Evolutionary conservation across 2,797 vertebrate species (phyloP), one percentile per base, ranked within the genome.

Genomic region (Intellagama lesueurii): DNA sequence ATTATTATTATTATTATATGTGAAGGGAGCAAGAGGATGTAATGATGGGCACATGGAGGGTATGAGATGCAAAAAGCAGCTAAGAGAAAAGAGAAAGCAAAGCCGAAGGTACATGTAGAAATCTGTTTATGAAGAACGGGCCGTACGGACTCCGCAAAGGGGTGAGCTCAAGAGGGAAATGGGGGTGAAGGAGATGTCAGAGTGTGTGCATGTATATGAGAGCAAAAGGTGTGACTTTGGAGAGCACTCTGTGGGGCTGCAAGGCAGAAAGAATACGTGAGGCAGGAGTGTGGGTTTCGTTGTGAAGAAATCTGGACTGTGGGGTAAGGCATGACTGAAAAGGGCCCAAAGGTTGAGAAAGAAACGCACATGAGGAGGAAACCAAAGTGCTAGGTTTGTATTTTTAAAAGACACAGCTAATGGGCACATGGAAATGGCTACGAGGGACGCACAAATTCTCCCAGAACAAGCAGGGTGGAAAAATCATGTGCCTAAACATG

Each of bases 291-390:
- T 26, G 64, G 7, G 12, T 17, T 2, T 26, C 17, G 32, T 30
- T n/a, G 26, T 40, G 64, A 81, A 47, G 26, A 81, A 60, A 81
- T 66, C 1, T 66, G 85, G 73, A 11, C 32, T 26, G 17, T 7
- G 3, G 52, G 26, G 26, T 7, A 1, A 66, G 26, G 30, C 16
- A 26, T 0, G 0, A 7, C 22, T 17, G 5, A 9, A 3, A 17
- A 12, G 2, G 7, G 19, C 49, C 56, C 17, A 49, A 88, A 76
- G 56, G 19, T 4, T 49, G 49, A 1, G 28, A 83, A 28, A 4
- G 30, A 35, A 66, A 72, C 12, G n/a, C 12, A 11, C 5, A 44
- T 1, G 40, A 17, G 14, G n/a, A 52, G 28, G 56, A 80, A 87
- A 32, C 4, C 17, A 2, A 79, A 35, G n/a, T 30, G 7, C 12